Evolutionary conservation across 2,113 vertebrate genomes (phyloP).

Genomic region (Lagopus muta): DNA sequence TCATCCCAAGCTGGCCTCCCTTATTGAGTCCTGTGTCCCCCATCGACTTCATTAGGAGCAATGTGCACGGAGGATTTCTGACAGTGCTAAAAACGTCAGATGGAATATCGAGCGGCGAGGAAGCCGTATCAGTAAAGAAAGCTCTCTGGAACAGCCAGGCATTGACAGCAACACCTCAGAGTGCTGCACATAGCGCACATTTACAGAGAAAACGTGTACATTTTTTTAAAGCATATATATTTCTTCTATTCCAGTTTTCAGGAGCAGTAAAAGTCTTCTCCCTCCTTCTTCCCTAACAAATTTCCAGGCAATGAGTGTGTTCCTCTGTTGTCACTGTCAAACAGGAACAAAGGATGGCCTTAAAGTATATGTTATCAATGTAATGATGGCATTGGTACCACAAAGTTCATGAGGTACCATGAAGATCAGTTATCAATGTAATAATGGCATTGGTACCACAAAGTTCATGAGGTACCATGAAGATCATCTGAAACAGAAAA

Average conservation of each 20-base stretch:
- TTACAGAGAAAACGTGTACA: not conserved
- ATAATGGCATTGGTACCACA: not conserved
- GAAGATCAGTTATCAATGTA: no score
- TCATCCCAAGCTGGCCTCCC: not conserved
- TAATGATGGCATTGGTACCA: not conserved
- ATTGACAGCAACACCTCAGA: not conserved
- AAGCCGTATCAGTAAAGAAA: conserved; percentile 17
- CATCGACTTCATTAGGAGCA: conserved; percentile 5
- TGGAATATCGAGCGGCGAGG: not conserved
- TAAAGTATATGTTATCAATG: not conserved
- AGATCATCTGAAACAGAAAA: not conserved
- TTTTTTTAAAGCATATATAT: conserved; percentile 2
- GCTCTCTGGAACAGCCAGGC: not conserved
- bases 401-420: not conserved
- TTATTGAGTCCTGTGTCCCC: not conserved
- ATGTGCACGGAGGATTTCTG: conserved; percentile 12
- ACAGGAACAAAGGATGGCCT: not conserved
- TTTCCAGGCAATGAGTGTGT: not conserved
- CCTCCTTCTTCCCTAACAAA: not conserved
- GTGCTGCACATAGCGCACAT: not conserved
- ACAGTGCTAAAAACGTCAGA: conserved; percentile 20
- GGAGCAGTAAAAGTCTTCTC: not conserved
- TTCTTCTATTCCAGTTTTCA: not conserved
- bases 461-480: not conserved
- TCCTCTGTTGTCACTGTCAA: not conserved